Percentiles rank a stretch among this genome's conserved stretches.
Conservation (phyloP, 1,140 invertebrate species). For the Rhyzopertha dominica region DNA sequence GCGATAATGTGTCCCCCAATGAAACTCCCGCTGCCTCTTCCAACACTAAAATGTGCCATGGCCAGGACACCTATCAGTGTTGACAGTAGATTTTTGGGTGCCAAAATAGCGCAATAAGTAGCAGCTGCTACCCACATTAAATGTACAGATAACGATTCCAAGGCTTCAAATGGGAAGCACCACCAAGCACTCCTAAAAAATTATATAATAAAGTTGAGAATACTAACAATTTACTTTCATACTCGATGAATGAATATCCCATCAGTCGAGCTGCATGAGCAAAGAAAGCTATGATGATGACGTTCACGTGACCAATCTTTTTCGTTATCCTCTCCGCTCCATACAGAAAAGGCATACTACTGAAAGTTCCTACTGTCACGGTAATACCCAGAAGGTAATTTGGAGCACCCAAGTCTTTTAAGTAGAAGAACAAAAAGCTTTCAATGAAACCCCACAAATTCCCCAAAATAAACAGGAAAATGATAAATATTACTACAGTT, state of each 20-base stretch:
- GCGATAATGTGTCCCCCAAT: constrained; percentile 73
- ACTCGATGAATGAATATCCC: constrained; percentile 80
- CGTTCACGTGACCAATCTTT: constrained; percentile 73
- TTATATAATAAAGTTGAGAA: not conserved
- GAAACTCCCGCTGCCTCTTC: constrained; percentile 73
- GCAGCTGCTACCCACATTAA: constrained; percentile 86
- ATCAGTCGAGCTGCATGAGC: constrained; percentile 72
- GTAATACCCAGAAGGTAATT: constrained; percentile 78
- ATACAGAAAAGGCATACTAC: constrained; percentile 76
- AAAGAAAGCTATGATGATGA: constrained; percentile 76
- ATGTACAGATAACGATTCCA: constrained; percentile 80
- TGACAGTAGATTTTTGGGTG: constrained; percentile 72
- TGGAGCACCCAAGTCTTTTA: constrained; percentile 72
- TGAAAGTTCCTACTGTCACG: constrained; percentile 72
- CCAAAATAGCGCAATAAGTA: constrained; percentile 74
- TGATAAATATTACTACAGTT: constrained; percentile 68
- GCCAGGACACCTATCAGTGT: constrained; percentile 77
- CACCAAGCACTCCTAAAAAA: constrained; percentile 69
- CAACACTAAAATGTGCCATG: constrained; percentile 78
- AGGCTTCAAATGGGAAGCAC: constrained; percentile 79
- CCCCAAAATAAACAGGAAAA: constrained; percentile 70
- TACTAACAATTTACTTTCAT: too few relatives aligned
- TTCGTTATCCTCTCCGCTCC: constrained; percentile 74
- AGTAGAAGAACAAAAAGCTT: constrained; percentile 77
- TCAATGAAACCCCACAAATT: constrained; percentile 83